Base-by-base conservation (phyloP, 1,140 invertebrate genomes). In the Leptinotarsa lineolata region DNA sequence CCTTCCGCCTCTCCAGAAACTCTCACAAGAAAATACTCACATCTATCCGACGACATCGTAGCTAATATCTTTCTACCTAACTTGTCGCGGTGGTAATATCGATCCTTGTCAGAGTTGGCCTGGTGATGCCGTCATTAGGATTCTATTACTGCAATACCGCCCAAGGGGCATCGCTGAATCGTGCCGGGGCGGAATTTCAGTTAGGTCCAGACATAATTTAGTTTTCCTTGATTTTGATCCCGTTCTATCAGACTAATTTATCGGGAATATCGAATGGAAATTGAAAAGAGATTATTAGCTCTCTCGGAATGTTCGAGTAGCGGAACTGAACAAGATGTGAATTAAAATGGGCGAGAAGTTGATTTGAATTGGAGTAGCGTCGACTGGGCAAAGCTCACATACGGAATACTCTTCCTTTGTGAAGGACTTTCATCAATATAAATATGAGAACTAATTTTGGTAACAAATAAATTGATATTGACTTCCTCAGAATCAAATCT, bases 131-230 rank as follows among this genome's bases (percentile, higher is more conserved):
- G 48, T 54, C 48, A 54, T 54, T 54, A 54, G 48, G 48, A n/a
- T 54, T 54, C 48, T 18, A 54, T 54, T 54, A 54, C 48, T 15
- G 48, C 48, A 54, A 54, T 54, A 54, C 48, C n/a, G 48, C 48
- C 48, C 48, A 18, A 54, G 48, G 48, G 48, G 48, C 48, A 15
- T 54, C 15, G 48, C 13, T 16, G 48, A 54, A 54, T n/a, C 48
- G 48, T 54, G 48, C 48, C 48, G 48, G 30, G 48, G 48, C 48
- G 48, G 48, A 54, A 54, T 54, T 54, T 54, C 48, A 54, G 48
- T 54, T 54, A 54, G 48, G 48, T 54, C 48, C 48, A 54, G 48
- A 54, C 48, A 54, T 54, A 54, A 54, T 54, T 54, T 54, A 54
- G 48, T 54, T 54, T 54, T 54, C 48, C 48, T 18, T 18, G 48